Conservation (phyloP, 2,888 invertebrate species). For the Luffia ferchaultella region DNA sequence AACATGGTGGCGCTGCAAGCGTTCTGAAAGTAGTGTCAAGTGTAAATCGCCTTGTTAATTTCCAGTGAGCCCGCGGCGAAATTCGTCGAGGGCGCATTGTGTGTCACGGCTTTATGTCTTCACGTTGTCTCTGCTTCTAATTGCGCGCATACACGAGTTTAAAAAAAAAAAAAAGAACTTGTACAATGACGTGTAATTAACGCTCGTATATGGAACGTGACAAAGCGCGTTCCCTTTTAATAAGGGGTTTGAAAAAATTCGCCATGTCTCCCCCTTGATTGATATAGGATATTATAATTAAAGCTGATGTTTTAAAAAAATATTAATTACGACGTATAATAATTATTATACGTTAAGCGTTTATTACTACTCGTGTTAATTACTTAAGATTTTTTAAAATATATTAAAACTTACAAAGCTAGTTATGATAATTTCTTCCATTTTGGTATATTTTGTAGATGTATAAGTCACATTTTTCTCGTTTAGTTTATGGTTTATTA, state of each 20-base stretch:
- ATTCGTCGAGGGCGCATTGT: conserved; percentile 65
- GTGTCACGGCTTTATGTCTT: conserved; percentile 62
- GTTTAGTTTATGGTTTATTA: too few relatives aligned
- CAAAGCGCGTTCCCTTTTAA: conserved; percentile 61
- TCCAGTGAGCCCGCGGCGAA: conserved; percentile 61
- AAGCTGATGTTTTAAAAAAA: too few relatives aligned
- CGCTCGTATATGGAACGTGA: conserved; percentile 66
- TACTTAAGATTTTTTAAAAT: too few relatives aligned
- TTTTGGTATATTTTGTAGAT: too few relatives aligned
- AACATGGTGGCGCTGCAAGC: conserved; percentile 17
- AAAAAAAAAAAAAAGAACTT: conserved; percentile 58
- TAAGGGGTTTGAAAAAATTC: conserved; percentile 44
- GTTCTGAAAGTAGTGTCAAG: conserved; percentile 43
- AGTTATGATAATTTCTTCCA: too few relatives aligned
- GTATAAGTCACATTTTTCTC: too few relatives aligned
- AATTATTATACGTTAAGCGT: too few relatives aligned
- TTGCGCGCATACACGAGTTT: conserved; percentile 63
- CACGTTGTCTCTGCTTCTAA: conserved; percentile 63
- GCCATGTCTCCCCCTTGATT: not conserved
- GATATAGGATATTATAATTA: not conserved
- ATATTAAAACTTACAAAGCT: too few relatives aligned
- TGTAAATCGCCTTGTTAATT: conserved; percentile 69
- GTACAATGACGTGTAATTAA: conserved; percentile 60
- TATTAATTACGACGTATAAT: too few relatives aligned
- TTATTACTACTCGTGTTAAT: too few relatives aligned